Percentiles rank a stretch among this genome's conserved stretches.
These are phyloP conservation scores for Notothenia coriiceps DNA, from an alignment of 2,113 vertebrate species.

Conservation along the genomic window DNA sequence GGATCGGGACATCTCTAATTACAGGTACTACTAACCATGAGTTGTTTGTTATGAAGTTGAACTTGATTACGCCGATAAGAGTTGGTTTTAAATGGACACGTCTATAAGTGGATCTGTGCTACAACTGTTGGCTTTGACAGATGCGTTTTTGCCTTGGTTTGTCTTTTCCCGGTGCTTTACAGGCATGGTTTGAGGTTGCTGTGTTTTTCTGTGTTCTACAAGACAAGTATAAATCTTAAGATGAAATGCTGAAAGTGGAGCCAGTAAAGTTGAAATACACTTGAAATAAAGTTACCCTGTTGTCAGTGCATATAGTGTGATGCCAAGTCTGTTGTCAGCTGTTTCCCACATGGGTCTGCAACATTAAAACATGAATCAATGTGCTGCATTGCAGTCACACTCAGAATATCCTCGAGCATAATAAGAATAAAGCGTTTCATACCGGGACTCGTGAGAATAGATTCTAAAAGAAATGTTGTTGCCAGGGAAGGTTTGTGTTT, in stretches of 20 bases:
- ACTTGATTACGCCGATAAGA: not conserved
- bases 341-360: not conserved
- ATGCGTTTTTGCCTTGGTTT: constrained; percentile 10
- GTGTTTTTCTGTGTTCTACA: constrained; percentile 25
- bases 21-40: constrained; percentile 28
- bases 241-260: not conserved
- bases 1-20: not conserved
- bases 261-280: no score
- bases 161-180: constrained; percentile 8
- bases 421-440: not conserved
- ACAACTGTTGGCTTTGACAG: not conserved
- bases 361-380: not conserved
- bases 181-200: constrained; percentile 70
- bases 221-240: not conserved
- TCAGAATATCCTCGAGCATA: not conserved
- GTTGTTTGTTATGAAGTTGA: constrained; percentile 2
- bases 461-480: not conserved
- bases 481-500: constrained; percentile 32
- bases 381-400: not conserved
- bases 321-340: not conserved
- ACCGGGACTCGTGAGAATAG: not conserved
- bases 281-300: no score
- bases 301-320: not conserved
- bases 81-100: not conserved
- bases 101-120: not conserved